Evolutionary conservation across 2,888 invertebrate genomes (phyloP).

Genomic region (Stegana nigrithorax): DNA sequence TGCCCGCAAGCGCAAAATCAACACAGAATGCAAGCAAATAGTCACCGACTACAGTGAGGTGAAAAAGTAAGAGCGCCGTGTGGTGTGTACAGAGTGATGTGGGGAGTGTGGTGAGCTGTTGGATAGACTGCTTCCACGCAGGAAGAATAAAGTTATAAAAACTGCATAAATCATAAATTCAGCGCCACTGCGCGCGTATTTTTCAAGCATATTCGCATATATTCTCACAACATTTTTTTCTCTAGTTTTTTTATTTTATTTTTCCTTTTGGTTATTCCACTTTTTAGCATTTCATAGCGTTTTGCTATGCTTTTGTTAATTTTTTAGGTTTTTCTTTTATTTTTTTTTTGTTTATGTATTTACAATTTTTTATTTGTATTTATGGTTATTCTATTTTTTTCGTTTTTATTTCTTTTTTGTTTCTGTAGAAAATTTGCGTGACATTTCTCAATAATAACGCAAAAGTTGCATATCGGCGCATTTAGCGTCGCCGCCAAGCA

Average conservation of each 20-base stretch:
- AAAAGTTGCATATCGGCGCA: background rate
- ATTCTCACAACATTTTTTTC: slow-evolving; percentile 26
- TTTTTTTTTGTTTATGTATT: slow-evolving; percentile 36
- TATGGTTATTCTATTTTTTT: background rate
- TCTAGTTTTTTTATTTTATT: slow-evolving; percentile 1
- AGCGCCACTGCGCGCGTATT: background rate
- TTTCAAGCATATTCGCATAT: background rate
- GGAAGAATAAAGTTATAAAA: background rate
- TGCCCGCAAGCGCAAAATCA: slow-evolving; percentile 13
- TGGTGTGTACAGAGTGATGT: too few species aligned
- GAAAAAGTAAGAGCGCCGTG: background rate
- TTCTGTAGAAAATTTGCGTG: slow-evolving; percentile 48
- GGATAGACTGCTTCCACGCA: background rate
- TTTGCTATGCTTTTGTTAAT: too few species aligned
- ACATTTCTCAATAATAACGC: slow-evolving; percentile 54
- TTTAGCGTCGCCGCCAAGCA: background rate
- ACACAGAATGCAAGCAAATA: slow-evolving; percentile 1
- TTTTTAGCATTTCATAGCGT: slow-evolving; percentile 52
- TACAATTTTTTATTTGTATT: slow-evolving; percentile 23
- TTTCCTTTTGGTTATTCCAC: slow-evolving; percentile 42
- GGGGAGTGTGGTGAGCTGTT: background rate
- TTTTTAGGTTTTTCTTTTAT: slow-evolving; percentile 22
- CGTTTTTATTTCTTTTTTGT: too few species aligned
- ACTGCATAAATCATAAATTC: slow-evolving; percentile 5
- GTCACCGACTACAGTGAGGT: background rate